phyloP scores from a whole-genome alignment of 2,797 vertebrate species.

The Ibycter americanus region DNA sequence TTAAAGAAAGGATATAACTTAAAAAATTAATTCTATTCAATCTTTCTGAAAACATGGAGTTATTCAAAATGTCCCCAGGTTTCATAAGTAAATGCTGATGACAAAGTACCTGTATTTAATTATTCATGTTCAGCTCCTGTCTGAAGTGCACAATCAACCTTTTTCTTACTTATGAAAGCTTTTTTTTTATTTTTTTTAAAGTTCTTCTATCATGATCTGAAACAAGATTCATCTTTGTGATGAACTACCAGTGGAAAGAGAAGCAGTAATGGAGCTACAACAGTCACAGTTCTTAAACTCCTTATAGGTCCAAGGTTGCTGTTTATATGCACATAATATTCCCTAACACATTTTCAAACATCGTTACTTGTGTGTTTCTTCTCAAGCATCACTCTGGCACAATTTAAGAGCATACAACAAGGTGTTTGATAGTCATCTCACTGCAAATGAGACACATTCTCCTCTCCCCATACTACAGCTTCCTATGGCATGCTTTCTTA shows the following conservation, averaged over 20 bases:
- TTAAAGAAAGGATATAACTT: not conserved
- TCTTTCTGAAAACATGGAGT: not conserved
- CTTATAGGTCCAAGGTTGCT: not conserved
- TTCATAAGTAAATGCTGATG: conserved; percentile 4
- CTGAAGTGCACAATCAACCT: not conserved
- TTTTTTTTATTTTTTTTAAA: not conserved
- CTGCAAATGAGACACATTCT: not conserved
- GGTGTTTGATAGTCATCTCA: not conserved
- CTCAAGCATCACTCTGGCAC: not conserved
- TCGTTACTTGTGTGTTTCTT: not conserved
- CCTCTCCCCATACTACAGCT: not conserved
- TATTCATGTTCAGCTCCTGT: not conserved
- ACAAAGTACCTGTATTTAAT: conserved; percentile 7
- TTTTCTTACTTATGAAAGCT: not conserved
- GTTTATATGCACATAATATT: not conserved
- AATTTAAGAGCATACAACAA: not conserved
- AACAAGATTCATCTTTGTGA: not conserved
- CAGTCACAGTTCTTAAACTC: not conserved
- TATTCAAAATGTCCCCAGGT: not conserved
- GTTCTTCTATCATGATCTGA: not conserved
- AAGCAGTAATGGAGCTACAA: not conserved
- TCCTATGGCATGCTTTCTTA: not conserved
- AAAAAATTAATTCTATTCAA: not conserved
- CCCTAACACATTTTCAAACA: not conserved
- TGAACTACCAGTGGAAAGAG: not conserved